Evolutionary conservation across 2,888 invertebrate genomes (phyloP).

Genomic region (Galeruca laticollis): DNA sequence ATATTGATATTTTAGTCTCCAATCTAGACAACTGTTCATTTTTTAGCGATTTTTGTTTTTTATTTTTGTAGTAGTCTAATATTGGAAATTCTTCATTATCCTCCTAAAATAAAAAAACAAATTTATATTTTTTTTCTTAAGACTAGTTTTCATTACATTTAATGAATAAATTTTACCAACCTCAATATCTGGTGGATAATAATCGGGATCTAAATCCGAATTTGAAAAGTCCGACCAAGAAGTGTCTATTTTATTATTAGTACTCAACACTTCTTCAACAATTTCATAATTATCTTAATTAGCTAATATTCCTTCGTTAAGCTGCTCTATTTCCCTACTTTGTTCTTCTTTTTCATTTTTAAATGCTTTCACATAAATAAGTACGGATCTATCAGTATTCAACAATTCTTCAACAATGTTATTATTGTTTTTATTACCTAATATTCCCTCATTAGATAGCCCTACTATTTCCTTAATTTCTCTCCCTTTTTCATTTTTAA

Average conservation of each 20-base stretch:
- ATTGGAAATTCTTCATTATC: neutral
- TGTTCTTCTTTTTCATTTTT: neutral
- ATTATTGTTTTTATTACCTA: neutral
- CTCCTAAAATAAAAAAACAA: neutral
- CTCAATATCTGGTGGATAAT: neutral
- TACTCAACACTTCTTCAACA: neutral
- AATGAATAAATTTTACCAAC: neutral
- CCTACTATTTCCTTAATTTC: neutral
- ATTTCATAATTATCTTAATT: neutral
- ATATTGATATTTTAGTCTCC: no score
- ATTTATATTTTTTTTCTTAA: no score
- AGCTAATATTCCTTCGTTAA: neutral
- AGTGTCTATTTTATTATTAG: neutral
- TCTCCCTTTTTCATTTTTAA: neutral
- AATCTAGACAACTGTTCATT: neutral
- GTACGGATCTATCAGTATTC: neutral
- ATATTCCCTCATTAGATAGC: neutral
- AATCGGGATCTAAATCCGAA: slow-evolving; percentile 3
- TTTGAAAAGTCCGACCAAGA: neutral
- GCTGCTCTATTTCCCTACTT: neutral
- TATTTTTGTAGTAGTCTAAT: neutral
- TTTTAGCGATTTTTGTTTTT: neutral
- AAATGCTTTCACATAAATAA: neutral
- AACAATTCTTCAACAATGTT: neutral
- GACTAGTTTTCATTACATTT: neutral